These are phyloP conservation scores for Philopedon plagiatum DNA, from an alignment of 2,888 invertebrate species.

Conservation along the genomic window DNA sequence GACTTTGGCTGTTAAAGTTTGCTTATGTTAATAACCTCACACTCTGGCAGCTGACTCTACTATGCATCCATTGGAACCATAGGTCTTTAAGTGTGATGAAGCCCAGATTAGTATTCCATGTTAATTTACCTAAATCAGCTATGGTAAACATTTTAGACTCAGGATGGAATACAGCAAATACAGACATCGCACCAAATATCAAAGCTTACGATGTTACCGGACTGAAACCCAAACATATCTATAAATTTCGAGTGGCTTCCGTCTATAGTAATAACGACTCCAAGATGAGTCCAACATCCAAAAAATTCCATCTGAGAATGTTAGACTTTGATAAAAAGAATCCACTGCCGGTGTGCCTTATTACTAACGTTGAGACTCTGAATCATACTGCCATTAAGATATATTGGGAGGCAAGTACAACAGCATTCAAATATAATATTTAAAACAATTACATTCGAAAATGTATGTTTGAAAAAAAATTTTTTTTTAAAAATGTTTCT, in stretches of 20 bases:
- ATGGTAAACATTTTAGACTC: conserved; percentile 30
- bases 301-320: conserved; percentile 75
- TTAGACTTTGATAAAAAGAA: conserved; percentile 75
- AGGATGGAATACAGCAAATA: conserved; percentile 85
- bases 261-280: conserved; percentile 96
- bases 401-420: conserved; percentile 82
- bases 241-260: conserved; percentile 90
- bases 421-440: too few relatives aligned
- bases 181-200: conserved; percentile 85
- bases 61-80: too few relatives aligned
- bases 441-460: too few relatives aligned
- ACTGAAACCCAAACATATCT: conserved; percentile 80
- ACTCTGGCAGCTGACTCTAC: too few relatives aligned
- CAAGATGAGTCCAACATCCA: conserved; percentile 78
- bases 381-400: conserved; percentile 81
- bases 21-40: too few relatives aligned
- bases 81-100: too few relatives aligned
- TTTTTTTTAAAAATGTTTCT: too few relatives aligned
- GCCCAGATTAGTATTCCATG: too few relatives aligned
- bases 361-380: conserved; percentile 78
- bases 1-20: too few relatives aligned
- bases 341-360: conserved; percentile 78
- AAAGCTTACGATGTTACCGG: conserved; percentile 84
- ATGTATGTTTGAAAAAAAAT: too few relatives aligned
- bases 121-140: background rate